Evolutionary conservation across 2,797 vertebrate species (phyloP).

Genomic region (Heliangelus exortis): DNA sequence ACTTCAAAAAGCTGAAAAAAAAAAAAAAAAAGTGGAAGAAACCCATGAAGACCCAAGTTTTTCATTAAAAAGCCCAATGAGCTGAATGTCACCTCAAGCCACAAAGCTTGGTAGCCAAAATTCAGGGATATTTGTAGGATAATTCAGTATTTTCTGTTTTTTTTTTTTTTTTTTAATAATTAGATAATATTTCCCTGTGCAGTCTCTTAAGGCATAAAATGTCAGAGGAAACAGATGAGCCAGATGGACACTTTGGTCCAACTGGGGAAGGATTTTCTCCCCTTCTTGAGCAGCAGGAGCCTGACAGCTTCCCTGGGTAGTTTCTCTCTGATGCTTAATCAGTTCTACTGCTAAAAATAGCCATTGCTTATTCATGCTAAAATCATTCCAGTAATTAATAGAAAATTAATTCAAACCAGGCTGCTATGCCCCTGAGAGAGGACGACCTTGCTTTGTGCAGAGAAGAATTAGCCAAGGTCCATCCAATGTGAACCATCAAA

Average conservation of each 20-base stretch:
- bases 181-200: not conserved
- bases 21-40: not conserved
- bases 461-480: constrained; percentile 40
- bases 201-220: not conserved
- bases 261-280: fast-evolving
- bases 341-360: constrained; percentile 37
- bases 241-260: not conserved
- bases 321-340: not conserved
- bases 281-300: not conserved
- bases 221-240: not conserved
- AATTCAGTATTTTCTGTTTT: not conserved
- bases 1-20: not conserved
- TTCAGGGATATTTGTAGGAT: not conserved
- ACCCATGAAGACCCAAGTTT: not conserved
- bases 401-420: constrained; percentile 52
- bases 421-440: not conserved
- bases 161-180: not conserved
- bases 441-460: constrained; percentile 14
- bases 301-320: not conserved
- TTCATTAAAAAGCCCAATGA: not conserved
- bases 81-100: not conserved
- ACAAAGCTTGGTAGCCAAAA: not conserved
- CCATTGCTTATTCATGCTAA: constrained; percentile 31
- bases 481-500: constrained; percentile 24
- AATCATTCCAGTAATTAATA: constrained; percentile 58